Conservation (phyloP, 2,888 invertebrate genomes). For the Pristionchus japonicus region DNA sequence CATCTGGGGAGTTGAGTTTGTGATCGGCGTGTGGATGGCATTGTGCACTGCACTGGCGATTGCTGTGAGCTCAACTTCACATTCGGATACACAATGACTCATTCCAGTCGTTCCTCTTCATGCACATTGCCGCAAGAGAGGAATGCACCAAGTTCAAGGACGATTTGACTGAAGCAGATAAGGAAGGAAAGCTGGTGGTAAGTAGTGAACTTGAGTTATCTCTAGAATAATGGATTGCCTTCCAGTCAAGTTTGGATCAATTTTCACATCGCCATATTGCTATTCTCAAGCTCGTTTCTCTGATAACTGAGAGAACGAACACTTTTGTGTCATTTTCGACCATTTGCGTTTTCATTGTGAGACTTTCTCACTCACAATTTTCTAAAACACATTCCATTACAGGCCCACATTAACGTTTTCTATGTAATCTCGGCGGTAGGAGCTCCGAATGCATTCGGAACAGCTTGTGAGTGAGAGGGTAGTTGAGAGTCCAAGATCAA, state of each 20-base stretch:
- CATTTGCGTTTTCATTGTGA: neutral
- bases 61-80: neutral
- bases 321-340: conserved; percentile 21
- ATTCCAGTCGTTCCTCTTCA: neutral
- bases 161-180: neutral
- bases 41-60: neutral
- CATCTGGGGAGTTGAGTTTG: neutral
- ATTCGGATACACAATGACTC: too few species aligned
- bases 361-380: neutral
- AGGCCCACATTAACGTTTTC: neutral
- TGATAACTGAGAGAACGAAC: conserved; percentile 23
- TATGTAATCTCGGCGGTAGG: neutral
- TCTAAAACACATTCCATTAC: neutral
- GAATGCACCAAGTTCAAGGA: conserved; percentile 24
- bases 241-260: neutral
- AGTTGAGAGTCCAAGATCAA: too few species aligned
- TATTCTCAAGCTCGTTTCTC: conserved; percentile 14
- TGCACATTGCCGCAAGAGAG: neutral
- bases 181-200: neutral
- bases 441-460: conserved; percentile 14
- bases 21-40: neutral
- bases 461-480: neutral
- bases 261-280: conserved; percentile 7
- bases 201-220: neutral
- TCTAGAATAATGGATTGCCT: neutral